A percentile compares a stretch with the other conserved stretches of the same genome.
Conservation (phyloP, 1,140 invertebrate genomes). For the Semibalanus balanoides region DNA sequence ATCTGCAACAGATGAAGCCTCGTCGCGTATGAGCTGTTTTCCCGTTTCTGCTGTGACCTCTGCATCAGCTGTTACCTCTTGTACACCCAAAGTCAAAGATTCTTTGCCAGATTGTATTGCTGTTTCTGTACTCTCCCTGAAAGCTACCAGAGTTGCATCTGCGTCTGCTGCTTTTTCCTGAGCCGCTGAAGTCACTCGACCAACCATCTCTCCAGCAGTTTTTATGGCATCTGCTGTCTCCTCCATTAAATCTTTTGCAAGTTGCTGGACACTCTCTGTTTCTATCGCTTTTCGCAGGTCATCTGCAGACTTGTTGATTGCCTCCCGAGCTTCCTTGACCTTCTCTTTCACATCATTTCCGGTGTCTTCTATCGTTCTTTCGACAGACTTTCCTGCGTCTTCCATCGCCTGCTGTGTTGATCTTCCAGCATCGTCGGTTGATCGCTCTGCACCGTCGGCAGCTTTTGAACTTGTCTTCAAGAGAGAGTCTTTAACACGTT, state of each 20-base stretch:
- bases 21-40: not conserved
- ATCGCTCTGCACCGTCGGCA: too few relatives aligned
- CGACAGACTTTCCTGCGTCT: not conserved
- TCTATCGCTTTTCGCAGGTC: constrained; percentile 5
- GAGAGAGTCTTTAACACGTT: not conserved
- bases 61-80: not conserved
- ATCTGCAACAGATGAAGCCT: not conserved
- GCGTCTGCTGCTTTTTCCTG: not conserved
- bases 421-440: too few relatives aligned
- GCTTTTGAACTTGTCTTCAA: not conserved
- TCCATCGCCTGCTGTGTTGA: not conserved
- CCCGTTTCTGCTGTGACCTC: not conserved
- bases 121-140: not conserved
- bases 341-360: not conserved
- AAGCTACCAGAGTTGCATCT: too few relatives aligned
- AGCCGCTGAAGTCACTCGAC: not conserved
- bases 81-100: not conserved
- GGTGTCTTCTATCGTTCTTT: not conserved
- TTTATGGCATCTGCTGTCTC: not conserved
- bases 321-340: not conserved
- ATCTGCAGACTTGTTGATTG: too few relatives aligned
- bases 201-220: not conserved
- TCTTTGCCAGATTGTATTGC: not conserved
- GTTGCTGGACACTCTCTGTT: not conserved
- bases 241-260: not conserved